Base-by-base conservation (phyloP, 1,140 invertebrate genomes). In the Aphidius ervi region DNA sequence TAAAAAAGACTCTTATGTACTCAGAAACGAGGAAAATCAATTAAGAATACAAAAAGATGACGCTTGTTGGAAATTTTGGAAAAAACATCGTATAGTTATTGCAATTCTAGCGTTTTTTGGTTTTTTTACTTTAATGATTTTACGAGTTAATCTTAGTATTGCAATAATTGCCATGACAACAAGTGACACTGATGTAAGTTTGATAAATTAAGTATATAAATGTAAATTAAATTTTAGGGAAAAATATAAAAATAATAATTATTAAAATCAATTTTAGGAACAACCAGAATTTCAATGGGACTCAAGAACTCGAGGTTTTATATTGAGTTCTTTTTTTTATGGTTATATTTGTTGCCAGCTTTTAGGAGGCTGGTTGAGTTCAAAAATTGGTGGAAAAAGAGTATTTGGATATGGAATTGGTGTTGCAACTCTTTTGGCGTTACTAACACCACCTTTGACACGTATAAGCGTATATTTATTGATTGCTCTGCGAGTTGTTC, bases 291-390 rank as follows among this genome's bases (percentile, higher is more conserved):
- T 95, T 72, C 81, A 86, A 50, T 95, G 93, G 93, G 85, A 87
- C 67, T 86, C 86, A 4, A 83, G 85, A 70, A 84, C 87, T 8
- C 90, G 90, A 78, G 93, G 93, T 4, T 74, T 92, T 9, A 84
- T 96, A 43, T 76, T 95, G 31, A 92, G 91, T 68, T 91, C 92
- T 0, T 95, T 95, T 79, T 96, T 95, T 75, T 91, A 90, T 68
- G 89, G 89, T 6, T 91, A 91, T 68, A 84, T 90, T 41, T 74
- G 87, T 40, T 90, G 89, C 0, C 89, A 90, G 73, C 76, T 90
- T 52, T 75, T 87, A 0, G 92, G 90, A 5, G 89, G 89, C 23
- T 90, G 85, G 82, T 73, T 91, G 20, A 86, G 85, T 9, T 81
- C 86, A 62, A 84, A 84, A 69, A 83, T 88, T 67, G 88, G 88